phyloP scores from a whole-genome alignment of 2,113 vertebrate species.

The Synodontis membranacea region DNA sequence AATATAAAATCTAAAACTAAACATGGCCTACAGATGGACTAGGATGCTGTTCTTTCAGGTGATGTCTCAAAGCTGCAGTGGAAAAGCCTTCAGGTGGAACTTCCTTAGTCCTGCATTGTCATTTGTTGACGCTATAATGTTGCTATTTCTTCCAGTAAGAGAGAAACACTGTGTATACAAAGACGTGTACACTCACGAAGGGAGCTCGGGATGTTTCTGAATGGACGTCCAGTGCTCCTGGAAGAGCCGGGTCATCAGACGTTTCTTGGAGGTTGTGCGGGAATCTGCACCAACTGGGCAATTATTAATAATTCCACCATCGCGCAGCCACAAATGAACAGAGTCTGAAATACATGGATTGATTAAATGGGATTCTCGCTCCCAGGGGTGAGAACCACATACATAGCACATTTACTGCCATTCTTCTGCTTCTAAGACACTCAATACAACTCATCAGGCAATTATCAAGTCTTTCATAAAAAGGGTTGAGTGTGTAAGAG shows the following conservation, averaged over 20 bases:
- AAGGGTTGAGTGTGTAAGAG: background rate
- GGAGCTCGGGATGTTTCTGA: background rate
- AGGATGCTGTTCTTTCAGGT: background rate
- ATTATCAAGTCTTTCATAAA: background rate
- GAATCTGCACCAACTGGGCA: background rate
- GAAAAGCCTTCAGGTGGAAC: background rate
- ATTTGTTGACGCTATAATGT: background rate
- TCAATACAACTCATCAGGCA: conserved; percentile 10
- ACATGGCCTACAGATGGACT: background rate
- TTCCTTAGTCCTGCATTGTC: background rate
- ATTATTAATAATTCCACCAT: conserved; percentile 7
- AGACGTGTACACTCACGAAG: background rate
- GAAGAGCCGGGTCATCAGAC: background rate
- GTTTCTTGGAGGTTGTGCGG: background rate
- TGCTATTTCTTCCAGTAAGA: background rate
- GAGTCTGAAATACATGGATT: conserved; percentile 1
- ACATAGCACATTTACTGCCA: background rate
- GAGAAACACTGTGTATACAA: background rate
- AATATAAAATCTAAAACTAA: background rate
- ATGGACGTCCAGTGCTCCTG: too few relatives aligned
- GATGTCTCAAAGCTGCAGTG: background rate
- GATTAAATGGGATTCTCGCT: background rate
- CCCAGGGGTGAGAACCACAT: background rate
- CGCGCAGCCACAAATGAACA: background rate
- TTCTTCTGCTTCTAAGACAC: background rate